phyloP scores from a whole-genome alignment of 2,797 vertebrate species.

The Morus bassanus region DNA sequence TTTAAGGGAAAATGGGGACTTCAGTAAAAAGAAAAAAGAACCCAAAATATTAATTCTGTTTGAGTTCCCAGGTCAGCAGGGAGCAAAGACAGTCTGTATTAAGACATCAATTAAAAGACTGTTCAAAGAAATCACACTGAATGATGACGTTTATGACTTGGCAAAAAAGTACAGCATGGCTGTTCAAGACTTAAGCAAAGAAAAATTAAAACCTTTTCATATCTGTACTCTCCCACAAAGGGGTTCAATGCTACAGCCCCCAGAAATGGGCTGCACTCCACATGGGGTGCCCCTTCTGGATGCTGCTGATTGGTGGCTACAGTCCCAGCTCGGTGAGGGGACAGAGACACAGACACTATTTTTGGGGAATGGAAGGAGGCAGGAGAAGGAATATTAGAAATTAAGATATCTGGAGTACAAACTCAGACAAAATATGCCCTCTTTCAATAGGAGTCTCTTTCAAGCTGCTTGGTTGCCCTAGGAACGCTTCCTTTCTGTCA shows the following conservation, averaged over 20 bases:
- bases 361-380: background rate
- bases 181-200: background rate
- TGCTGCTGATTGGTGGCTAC: background rate
- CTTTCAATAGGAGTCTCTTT: conserved; percentile 21
- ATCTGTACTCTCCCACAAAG: background rate
- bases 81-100: background rate
- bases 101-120: background rate
- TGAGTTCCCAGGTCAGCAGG: background rate
- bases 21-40: background rate
- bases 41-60: background rate
- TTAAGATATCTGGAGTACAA: background rate
- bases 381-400: background rate
- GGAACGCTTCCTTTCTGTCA: conserved; percentile 55
- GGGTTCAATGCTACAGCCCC: background rate
- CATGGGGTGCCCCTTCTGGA: background rate
- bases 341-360: background rate
- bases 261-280: background rate
- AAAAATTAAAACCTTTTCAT: background rate
- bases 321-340: background rate
- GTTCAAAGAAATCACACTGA: background rate
- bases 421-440: background rate
- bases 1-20: background rate
- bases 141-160: background rate
- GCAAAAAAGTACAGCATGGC: background rate
- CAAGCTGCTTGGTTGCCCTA: conserved; percentile 14